phyloP scores from a whole-genome alignment of 2,888 invertebrate genomes.

The Elegia similella region DNA sequence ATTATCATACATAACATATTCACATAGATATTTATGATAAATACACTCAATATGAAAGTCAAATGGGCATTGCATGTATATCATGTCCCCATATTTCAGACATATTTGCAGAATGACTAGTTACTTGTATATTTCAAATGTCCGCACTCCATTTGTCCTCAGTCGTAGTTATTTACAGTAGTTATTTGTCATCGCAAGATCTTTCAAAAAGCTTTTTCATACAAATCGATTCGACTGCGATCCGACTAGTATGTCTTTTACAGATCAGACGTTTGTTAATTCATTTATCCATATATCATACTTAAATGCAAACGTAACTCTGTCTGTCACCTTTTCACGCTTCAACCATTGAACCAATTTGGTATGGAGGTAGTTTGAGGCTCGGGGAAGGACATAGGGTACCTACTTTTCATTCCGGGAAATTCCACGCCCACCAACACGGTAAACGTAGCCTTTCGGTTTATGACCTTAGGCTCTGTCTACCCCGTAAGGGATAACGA shows the following conservation, averaged over 20 bases:
- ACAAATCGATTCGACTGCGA: neutral
- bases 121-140: neutral
- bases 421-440: too few species aligned
- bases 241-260: neutral
- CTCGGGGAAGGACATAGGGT: too few species aligned
- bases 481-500: too few species aligned
- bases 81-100: neutral
- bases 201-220: neutral
- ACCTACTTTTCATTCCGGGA: too few species aligned
- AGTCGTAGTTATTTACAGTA: neutral
- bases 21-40: neutral
- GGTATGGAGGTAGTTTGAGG: too few species aligned
- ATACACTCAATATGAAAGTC: conserved; percentile 1
- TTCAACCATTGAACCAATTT: too few species aligned
- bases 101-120: neutral
- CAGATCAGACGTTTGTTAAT: too few species aligned
- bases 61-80: neutral
- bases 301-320: too few species aligned
- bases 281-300: too few species aligned
- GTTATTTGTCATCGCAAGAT: neutral
- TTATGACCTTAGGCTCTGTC: too few species aligned
- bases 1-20: neutral
- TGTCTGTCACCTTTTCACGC: too few species aligned
- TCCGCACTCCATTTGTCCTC: neutral
- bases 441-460: too few species aligned